phyloP scores from a whole-genome alignment of 2,888 invertebrate species.

The Lysandra bellargus region DNA sequence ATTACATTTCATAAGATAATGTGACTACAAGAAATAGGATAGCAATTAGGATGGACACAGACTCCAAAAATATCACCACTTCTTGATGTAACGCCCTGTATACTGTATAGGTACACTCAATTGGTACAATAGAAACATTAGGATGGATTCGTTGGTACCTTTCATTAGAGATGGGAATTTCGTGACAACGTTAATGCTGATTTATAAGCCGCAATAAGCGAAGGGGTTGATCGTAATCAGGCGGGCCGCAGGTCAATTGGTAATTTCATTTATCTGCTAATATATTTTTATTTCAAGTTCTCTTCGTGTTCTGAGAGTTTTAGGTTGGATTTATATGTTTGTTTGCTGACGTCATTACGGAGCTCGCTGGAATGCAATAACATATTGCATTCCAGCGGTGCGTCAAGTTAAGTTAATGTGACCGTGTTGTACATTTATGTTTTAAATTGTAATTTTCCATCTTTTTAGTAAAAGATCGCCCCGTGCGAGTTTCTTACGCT shows the following conservation, averaged over 20 bases:
- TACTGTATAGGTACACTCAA: not conserved
- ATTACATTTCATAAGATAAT: too few species aligned
- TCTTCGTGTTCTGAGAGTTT: not conserved
- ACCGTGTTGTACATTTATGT: too few species aligned
- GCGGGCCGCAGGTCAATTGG: slow-evolving; percentile 20
- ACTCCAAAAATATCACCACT: not conserved
- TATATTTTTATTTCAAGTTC: not conserved
- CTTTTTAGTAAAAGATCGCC: too few species aligned
- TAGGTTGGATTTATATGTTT: not conserved
- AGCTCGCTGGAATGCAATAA: too few species aligned
- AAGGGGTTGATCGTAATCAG: slow-evolving; percentile 28
- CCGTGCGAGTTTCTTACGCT: too few species aligned
- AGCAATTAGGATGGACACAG: too few species aligned
- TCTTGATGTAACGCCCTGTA: not conserved
- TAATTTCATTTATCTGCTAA: slow-evolving; percentile 9
- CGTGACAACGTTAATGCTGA: slow-evolving; percentile 22
- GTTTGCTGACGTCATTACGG: too few species aligned
- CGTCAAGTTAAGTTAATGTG: too few species aligned
- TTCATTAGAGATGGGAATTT: slow-evolving; percentile 19
- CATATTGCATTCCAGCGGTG: too few species aligned
- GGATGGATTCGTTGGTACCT: not conserved
- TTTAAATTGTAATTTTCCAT: too few species aligned
- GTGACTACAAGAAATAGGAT: too few species aligned
- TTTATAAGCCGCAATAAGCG: slow-evolving; percentile 25
- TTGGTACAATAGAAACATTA: too few species aligned